Base-by-base conservation (phyloP, 2,113 vertebrate genomes). In the Corythoichthys intestinalis region DNA sequence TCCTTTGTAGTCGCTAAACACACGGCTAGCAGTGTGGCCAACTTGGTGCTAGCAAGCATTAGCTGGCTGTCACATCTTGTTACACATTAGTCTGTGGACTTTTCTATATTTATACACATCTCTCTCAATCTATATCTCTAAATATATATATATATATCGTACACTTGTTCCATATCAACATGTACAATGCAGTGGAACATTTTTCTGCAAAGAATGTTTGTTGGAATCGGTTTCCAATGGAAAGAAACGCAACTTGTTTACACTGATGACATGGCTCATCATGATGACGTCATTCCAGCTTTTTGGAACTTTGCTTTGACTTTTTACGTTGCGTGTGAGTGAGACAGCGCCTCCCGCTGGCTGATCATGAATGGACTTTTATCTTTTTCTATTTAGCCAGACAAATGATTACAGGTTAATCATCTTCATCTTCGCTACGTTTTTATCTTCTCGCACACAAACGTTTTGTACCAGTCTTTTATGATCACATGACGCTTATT, bases 391-490 rank as follows among this genome's bases (percentile, higher is more conserved):
- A 35, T 35, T 57, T 57, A 35, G 54, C 54, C 53, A 28, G 54
- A 57, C 56, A 37, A 60, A 63, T 61, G 60, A 63, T 46, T 63
- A 20, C 59, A 39, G 39, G 39, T 46, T 62, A 20, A 44, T 61
- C 59, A 44, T 61, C 59, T 58, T 58, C 15, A 17, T 53, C 20
- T 56, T 56, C 53, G 4, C 53, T 5, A 53, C 35, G 41, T 47
- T 34, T 63, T 63, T 63, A 63, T 63, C 39, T n/a, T n/a, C 59
- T 9, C 20, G 17, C 60, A 28, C 60, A 34, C 44, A 28, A 28
- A 47, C 41, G n/a, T 63, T 63, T 63, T 63, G 61, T 63, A 63
- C 28, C 41, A 13, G 61, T 47, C 44, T 63, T 63, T 63, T 63
- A 58, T 37, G 56, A 37, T 58, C 34, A 58, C 44, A 34, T 34